Evolutionary conservation across 2,888 invertebrate species (phyloP).

Genomic region (Drosophila testacea): DNA sequence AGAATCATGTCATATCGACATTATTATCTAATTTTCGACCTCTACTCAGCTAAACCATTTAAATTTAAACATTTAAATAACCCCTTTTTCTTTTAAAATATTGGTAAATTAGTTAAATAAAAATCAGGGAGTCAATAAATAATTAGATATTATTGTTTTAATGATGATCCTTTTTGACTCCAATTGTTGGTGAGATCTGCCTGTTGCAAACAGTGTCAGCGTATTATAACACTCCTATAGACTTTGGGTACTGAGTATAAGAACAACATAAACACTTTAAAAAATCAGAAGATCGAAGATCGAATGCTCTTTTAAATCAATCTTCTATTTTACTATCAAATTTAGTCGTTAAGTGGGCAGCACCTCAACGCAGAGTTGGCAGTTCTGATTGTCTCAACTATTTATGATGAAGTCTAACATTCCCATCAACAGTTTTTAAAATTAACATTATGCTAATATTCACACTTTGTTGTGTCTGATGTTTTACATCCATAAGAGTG

Average conservation of each 20-base stretch:
- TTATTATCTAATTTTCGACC: too few species aligned
- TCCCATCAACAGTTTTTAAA: background rate
- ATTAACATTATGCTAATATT: background rate
- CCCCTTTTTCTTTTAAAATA: too few species aligned
- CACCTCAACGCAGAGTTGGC: background rate
- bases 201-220: too few species aligned
- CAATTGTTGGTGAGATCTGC: too few species aligned
- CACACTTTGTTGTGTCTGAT: background rate
- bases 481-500: background rate
- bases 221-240: background rate
- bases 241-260: background rate
- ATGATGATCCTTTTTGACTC: too few species aligned
- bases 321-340: background rate
- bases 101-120: too few species aligned
- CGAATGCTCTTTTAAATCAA: constrained; percentile 21
- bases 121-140: too few species aligned
- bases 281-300: background rate
- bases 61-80: too few species aligned
- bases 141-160: too few species aligned
- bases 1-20: too few species aligned
- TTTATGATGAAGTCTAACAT: background rate
- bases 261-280: background rate
- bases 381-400: background rate
- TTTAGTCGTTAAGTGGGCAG: background rate
- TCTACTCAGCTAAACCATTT: too few species aligned